Evolutionary conservation across 2,888 invertebrate species (phyloP), one percentile per base, ranked within the genome.

Genomic region (Sturmia bella): DNA sequence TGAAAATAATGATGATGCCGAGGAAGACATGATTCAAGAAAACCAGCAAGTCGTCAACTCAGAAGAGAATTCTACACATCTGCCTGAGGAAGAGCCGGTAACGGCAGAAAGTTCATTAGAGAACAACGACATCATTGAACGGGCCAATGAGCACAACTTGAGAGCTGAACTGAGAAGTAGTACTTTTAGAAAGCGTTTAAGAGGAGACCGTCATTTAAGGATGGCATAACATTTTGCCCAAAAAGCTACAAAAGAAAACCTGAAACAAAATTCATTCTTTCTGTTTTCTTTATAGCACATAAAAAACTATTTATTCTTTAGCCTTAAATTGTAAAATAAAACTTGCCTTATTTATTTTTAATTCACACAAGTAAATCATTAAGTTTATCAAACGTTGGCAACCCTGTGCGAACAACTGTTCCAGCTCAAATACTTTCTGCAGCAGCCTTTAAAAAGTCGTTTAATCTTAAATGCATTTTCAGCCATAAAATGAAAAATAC

Each of bases 271-370:
- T n/a, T n/a, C n/a, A n/a, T n/a, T n/a, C n/a, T n/a, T n/a, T n/a
- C 77, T 72, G 68, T 72, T 63, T 80, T 80, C 75, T 32, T 32
- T 1, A 7, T 32, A 3, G 32, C 1, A 9, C 4, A 32, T 4
- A 27, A 27, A 45, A 70, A 57, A 39, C 21, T 43, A 50, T 52
- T 75, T 45, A 39, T 61, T 76, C 21, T n/a, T 63, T 75, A 72
- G 50, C 54, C 52, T 78, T 76, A 77, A 77, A 61, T 12, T 68
- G 11, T 54, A 15, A 74, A 78, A 82, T 77, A 74, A 66, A 78
- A 48, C 78, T 78, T 78, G 73, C 78, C 82, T 50, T 12, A 54
- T 48, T 73, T 41, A 32, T 48, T 24, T 45, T 1, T 17, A 63
- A 4, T 5, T 11, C 15, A 12, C 6, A 48, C 7, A 7, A 41